Percentiles rank a stretch among this genome's conserved stretches.
phyloP scores from a whole-genome alignment of 2,113 vertebrate species.

The Hippotragus niger region DNA sequence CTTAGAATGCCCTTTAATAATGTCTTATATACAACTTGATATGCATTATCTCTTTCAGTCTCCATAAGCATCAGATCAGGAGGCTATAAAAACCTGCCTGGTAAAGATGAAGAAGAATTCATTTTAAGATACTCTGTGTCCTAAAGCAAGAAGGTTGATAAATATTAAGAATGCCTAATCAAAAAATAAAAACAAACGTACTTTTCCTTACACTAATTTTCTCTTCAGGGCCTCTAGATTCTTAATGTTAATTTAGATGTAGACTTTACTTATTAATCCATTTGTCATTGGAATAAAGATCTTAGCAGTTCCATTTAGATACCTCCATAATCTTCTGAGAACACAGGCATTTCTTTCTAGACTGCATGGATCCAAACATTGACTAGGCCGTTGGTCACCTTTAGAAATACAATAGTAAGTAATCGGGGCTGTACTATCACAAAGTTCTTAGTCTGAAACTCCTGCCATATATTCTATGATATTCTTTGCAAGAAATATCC shows the following conservation, averaged over 20 bases:
- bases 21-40: neutral
- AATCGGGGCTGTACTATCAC: neutral
- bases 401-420: neutral
- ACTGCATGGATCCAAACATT: neutral
- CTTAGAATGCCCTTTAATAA: neutral
- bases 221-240: neutral
- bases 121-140: neutral
- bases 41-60: neutral
- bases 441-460: neutral
- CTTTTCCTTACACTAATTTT: neutral
- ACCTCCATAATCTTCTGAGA: neutral
- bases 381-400: neutral
- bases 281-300: neutral
- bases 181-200: neutral
- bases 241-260: neutral
- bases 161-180: neutral
- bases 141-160: neutral
- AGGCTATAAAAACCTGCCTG: neutral
- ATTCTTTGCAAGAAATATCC: neutral
- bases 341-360: neutral
- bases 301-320: neutral
- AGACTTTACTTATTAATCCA: neutral
- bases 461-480: neutral
- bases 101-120: neutral
- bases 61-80: neutral